These are phyloP conservation scores for Danionella dracula DNA, from an alignment of 2,797 vertebrate species.

Conservation along the genomic window DNA sequence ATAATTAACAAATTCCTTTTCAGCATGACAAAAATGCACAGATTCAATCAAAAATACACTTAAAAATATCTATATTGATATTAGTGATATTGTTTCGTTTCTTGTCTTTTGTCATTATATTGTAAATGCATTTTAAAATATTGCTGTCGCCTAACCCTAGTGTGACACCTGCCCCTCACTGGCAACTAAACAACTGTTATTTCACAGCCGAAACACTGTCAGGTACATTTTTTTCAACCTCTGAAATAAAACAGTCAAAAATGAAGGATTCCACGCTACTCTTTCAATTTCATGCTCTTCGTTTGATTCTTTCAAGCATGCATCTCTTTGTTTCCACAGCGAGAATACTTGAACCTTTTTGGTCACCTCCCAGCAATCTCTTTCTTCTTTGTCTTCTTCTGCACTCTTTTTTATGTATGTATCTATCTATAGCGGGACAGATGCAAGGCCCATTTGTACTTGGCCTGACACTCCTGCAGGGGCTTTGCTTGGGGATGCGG, in stretches of 20 bases:
- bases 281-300: slow-evolving; percentile 9
- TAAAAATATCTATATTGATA: no score
- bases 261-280: slow-evolving; percentile 6
- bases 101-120: no score
- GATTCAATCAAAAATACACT: no score
- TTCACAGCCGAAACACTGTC: not conserved
- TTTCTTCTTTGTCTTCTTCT: slow-evolving; percentile 42
- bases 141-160: no score
- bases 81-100: no score
- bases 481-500: slow-evolving; percentile 69
- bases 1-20: no score
- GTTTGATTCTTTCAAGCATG: slow-evolving; percentile 10
- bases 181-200: no score
- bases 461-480: slow-evolving; percentile 63
- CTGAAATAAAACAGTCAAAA: slow-evolving; percentile 19
- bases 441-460: slow-evolving; percentile 73
- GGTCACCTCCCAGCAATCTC: slow-evolving; percentile 51
- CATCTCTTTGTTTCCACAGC: slow-evolving; percentile 22
- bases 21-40: no score
- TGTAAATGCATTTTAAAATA: no score
- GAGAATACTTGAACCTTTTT: slow-evolving; percentile 48
- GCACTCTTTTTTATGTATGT: slow-evolving; percentile 58
- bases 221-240: not conserved
- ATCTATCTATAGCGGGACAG: slow-evolving; percentile 73
- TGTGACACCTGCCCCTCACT: no score